Evolutionary conservation across 2,888 invertebrate genomes (phyloP).

Genomic region (Pseudococcus jackbeardsleyi): DNA sequence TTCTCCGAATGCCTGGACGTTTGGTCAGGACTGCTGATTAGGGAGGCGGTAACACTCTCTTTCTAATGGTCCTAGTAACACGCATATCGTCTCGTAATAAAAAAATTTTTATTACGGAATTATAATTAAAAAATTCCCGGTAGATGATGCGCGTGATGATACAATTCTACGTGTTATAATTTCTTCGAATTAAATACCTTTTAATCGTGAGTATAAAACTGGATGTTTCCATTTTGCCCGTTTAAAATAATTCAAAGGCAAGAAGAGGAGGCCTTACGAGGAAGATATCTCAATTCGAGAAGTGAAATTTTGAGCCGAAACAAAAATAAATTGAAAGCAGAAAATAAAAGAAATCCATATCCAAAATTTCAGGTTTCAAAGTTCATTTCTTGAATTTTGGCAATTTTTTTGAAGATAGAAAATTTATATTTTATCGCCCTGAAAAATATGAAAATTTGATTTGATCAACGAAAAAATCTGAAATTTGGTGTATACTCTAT

Average conservation of each 20-base stretch:
- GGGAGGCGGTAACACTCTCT: conserved; percentile 44
- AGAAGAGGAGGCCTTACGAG: neutral
- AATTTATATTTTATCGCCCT: too few relatives aligned
- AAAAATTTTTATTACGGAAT: conserved; percentile 46
- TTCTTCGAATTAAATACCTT: neutral
- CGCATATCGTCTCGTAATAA: conserved; percentile 32
- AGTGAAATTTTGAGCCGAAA: too few relatives aligned
- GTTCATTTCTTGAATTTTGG: too few relatives aligned
- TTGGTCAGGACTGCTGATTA: conserved; percentile 52
- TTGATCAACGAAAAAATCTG: too few relatives aligned
- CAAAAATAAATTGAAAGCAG: too few relatives aligned
- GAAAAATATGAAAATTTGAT: too few relatives aligned
- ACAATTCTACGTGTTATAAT: conserved; percentile 20
- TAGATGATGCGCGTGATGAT: conserved; percentile 29
- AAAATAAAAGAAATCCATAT: too few relatives aligned
- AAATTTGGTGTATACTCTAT: too few relatives aligned
- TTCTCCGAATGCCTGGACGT: conserved; percentile 48
- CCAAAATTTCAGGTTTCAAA: too few relatives aligned
- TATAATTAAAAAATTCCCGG: conserved; percentile 40
- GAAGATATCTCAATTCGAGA: too few relatives aligned
- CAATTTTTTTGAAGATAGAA: too few relatives aligned
- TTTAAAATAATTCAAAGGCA: neutral
- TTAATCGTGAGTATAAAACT: neutral
- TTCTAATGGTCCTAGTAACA: conserved; percentile 46
- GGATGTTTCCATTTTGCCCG: neutral